These are phyloP conservation scores for Nephrotoma flavescens DNA, from an alignment of 2,888 invertebrate genomes.

Conservation along the genomic window DNA sequence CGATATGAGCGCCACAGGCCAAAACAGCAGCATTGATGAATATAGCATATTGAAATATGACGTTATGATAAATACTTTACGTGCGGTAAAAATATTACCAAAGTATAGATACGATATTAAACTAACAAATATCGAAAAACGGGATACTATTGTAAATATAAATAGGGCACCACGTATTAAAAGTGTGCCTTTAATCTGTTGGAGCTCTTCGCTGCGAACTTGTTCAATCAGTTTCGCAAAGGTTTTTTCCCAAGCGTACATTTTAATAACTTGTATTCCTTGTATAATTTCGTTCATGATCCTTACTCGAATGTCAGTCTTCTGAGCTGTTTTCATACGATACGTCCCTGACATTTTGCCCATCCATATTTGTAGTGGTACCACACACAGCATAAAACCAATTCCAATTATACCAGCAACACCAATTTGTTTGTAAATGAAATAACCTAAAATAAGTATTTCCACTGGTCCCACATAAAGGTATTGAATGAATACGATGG, in stretches of 20 bases:
- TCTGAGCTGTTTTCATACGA: constrained; percentile 47
- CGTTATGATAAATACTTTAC: constrained; percentile 54
- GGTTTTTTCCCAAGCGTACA: constrained; percentile 87
- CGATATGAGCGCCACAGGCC: constrained; percentile 39
- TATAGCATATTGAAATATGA: constrained; percentile 42
- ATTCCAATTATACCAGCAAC: constrained; percentile 35
- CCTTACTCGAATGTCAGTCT: constrained; percentile 71
- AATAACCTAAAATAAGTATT: constrained; percentile 32
- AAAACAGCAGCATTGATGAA: constrained; percentile 38
- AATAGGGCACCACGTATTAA: constrained; percentile 47
- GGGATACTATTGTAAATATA: constrained; percentile 54
- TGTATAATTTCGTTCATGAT: constrained; percentile 79
- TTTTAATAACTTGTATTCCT: constrained; percentile 83
- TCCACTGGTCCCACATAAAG: constrained; percentile 39
- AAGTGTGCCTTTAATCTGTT: constrained; percentile 39
- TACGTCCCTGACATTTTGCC: constrained; percentile 36
- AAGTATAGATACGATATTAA: constrained; percentile 45
- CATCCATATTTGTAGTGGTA: constrained; percentile 41
- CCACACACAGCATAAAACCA: constrained; percentile 33
- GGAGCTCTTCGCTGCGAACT: constrained; percentile 33
- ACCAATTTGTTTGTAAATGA: constrained; percentile 30
- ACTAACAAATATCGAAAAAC: constrained; percentile 55
- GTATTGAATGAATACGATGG: constrained; percentile 37
- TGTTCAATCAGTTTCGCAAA: constrained; percentile 53
- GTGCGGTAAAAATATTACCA: constrained; percentile 47